phyloP scores from a whole-genome alignment of 1,140 invertebrate genomes.

The Drosophila hydei region DNA sequence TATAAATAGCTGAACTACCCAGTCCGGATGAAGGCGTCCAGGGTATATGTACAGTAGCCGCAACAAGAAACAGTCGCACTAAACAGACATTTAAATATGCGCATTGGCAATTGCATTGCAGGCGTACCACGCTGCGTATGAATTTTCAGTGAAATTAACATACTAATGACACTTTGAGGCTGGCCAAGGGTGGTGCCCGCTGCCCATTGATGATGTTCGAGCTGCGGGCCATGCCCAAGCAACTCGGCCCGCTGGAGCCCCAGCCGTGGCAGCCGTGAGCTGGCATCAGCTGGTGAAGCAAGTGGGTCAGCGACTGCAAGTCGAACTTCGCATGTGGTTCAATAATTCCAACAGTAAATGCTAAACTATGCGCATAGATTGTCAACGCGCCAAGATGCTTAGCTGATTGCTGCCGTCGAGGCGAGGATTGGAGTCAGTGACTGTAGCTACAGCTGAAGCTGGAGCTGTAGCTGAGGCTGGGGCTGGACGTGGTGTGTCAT shows the following conservation, averaged over 20 bases:
- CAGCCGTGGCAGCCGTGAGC: slow-evolving; percentile 11
- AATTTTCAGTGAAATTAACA: slow-evolving; percentile 57
- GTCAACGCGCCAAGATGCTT: slow-evolving; percentile 63
- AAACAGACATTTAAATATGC: slow-evolving; percentile 54
- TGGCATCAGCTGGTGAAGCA: slow-evolving; percentile 36
- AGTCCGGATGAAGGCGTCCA: neutral
- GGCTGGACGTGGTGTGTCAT: slow-evolving; percentile 64
- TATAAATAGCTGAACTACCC: neutral
- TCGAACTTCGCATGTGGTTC: slow-evolving; percentile 62
- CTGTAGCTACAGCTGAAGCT: slow-evolving; percentile 21
- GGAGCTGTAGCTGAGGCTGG: slow-evolving; percentile 47
- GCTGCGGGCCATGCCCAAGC: slow-evolving; percentile 26
- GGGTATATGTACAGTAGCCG: slow-evolving; percentile 22
- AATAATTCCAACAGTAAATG: slow-evolving; percentile 67
- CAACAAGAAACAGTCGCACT: slow-evolving; percentile 16
- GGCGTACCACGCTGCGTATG: slow-evolving; percentile 60
- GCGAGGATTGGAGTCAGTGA: slow-evolving; percentile 47
- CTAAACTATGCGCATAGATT: slow-evolving; percentile 72
- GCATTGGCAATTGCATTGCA: slow-evolving; percentile 57
- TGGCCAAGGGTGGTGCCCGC: slow-evolving; percentile 35
- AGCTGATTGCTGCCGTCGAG: slow-evolving; percentile 54
- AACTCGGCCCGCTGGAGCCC: slow-evolving; percentile 1
- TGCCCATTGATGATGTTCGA: slow-evolving; percentile 37
- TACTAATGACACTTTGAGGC: slow-evolving; percentile 52
- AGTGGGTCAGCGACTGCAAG: slow-evolving; percentile 46